Conservation (phyloP, 2,797 vertebrate species). For the Momotus momota region DNA sequence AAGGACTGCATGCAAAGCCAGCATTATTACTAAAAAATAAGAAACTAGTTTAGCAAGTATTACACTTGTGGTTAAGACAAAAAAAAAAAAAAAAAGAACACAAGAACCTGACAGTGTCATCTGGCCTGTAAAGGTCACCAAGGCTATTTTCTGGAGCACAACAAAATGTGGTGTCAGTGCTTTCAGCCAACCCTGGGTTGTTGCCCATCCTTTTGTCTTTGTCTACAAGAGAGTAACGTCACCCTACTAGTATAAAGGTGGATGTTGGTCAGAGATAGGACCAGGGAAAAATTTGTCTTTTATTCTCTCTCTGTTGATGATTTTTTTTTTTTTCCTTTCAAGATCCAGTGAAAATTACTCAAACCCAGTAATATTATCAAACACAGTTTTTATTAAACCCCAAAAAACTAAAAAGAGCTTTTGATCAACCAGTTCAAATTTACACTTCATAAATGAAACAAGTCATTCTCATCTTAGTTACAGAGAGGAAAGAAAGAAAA, state of each 20-base stretch:
- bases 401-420: not conserved
- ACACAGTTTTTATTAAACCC: not conserved
- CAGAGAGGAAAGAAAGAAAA: not conserved
- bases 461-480: not conserved
- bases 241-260: not conserved
- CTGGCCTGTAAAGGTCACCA: not conserved
- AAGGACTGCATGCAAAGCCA: not conserved
- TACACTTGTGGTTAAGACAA: not conserved
- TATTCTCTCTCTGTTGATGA: not conserved
- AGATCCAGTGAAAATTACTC: not conserved
- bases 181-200: not conserved
- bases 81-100: not conserved
- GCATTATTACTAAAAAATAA: not conserved
- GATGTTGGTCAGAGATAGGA: not conserved
- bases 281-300: not conserved
- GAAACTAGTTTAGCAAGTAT: not conserved
- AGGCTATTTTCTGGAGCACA: not conserved
- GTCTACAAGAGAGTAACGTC: accelerated
- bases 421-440: not conserved
- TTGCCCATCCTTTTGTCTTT: not conserved
- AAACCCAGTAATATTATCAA: not conserved
- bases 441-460: not conserved
- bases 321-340: not conserved
- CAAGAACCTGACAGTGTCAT: not conserved
- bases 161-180: not conserved